A percentile compares a stretch with the other conserved stretches of the same genome.
Conservation (phyloP, 2,113 vertebrate genomes). For the Rousettus leschenaultii region DNA sequence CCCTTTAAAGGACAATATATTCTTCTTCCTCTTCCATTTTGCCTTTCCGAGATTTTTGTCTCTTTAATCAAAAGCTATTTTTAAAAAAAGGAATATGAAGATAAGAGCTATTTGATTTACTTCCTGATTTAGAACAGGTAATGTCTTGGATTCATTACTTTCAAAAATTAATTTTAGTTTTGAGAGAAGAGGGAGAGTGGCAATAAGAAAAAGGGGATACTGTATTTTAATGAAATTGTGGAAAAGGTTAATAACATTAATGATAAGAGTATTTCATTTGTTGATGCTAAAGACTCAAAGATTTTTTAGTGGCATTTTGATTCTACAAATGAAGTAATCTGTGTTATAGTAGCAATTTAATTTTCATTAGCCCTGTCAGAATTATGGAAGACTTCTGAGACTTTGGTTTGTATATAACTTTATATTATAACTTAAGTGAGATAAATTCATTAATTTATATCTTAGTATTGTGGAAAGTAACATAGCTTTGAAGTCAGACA, state of each 20-base stretch:
- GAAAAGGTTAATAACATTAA: neutral
- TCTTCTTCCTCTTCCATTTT: neutral
- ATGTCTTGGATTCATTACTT: slow-evolving; percentile 3
- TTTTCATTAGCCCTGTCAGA: neutral
- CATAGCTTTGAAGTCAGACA: neutral
- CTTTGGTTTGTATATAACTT: slow-evolving; percentile 1
- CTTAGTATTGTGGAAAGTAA: neutral
- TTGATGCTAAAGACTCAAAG: neutral
- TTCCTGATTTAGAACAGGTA: neutral
- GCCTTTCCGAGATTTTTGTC: neutral
- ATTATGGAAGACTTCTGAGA: neutral
- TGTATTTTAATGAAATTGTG: neutral
- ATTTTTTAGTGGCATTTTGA: neutral
- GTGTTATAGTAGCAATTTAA: neutral
- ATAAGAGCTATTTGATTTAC: neutral
- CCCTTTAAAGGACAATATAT: neutral
- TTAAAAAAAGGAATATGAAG: neutral
- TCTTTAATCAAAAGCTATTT: slow-evolving; percentile 34
- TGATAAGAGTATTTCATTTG: slow-evolving; percentile 10
- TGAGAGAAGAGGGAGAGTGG: neutral
- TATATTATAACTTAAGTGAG: neutral
- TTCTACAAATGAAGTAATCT: slow-evolving; percentile 22
- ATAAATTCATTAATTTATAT: neutral
- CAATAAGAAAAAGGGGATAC: neutral
- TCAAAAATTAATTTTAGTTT: slow-evolving; percentile 15